phyloP scores from a whole-genome alignment of 2,113 vertebrate genomes.

The Gallinago jamesoni region DNA sequence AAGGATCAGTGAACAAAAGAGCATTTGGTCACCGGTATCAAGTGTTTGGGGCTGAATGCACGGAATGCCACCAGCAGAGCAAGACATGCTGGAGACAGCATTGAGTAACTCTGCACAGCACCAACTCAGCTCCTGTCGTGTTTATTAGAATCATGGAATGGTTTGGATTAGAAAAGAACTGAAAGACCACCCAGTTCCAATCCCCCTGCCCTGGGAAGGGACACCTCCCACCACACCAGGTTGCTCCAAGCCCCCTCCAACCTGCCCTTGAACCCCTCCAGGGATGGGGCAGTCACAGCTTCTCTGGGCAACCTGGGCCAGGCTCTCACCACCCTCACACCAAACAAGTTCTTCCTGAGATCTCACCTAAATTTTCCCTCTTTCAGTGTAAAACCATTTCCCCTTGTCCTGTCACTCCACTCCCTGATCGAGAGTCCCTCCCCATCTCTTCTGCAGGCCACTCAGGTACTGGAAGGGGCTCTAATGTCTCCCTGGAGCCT shows the following conservation, averaged over 20 bases:
- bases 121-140: not conserved
- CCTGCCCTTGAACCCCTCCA: not conserved
- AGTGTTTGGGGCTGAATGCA: not conserved
- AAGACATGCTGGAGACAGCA: not conserved
- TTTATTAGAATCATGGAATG: not conserved
- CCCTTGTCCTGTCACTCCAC: not conserved
- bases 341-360: not conserved
- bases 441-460: not conserved
- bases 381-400: not conserved
- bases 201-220: not conserved
- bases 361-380: not conserved
- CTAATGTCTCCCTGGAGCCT: not conserved
- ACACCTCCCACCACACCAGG: not conserved
- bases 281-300: not conserved
- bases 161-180: not conserved
- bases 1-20: not conserved
- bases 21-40: accelerated
- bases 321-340: not conserved
- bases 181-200: accelerated
- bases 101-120: not conserved
- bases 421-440: not conserved
- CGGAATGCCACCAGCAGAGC: not conserved
- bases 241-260: not conserved
- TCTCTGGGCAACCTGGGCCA: not conserved
- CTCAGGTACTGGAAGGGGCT: not conserved